These are phyloP conservation scores for Phyllostomus hastatus DNA, from an alignment of 2,113 vertebrate genomes.

Conservation along the genomic window DNA sequence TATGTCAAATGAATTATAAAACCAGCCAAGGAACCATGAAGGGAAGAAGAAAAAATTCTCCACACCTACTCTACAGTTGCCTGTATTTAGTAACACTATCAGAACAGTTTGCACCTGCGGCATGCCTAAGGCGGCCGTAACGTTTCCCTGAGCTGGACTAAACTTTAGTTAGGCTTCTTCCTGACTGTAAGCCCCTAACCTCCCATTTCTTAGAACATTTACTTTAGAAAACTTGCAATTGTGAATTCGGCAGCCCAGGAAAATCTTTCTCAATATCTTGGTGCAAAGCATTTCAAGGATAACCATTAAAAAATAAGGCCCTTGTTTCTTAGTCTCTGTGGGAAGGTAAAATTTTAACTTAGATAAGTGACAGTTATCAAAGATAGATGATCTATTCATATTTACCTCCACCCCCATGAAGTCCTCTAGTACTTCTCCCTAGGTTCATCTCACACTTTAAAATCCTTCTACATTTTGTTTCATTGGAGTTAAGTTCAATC, in stretches of 20 bases:
- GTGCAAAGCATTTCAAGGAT: neutral
- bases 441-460: neutral
- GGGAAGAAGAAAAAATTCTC: neutral
- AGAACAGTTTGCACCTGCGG: neutral
- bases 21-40: neutral
- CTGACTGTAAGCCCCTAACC: neutral
- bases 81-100: neutral
- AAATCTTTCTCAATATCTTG: neutral
- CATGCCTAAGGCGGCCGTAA: neutral
- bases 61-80: too few species aligned
- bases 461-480: neutral
- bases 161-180: neutral
- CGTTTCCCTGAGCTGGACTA: neutral
- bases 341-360: neutral
- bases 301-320: neutral
- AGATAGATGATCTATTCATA: neutral
- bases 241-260: neutral
- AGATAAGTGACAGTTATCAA: neutral
- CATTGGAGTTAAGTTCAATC: neutral
- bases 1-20: neutral
- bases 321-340: neutral
- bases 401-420: neutral
- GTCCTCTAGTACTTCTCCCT: neutral
- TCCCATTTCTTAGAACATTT: neutral
- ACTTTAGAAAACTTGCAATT: neutral